phyloP scores from a whole-genome alignment of 2,797 vertebrate species.

The Ara ararauna region DNA sequence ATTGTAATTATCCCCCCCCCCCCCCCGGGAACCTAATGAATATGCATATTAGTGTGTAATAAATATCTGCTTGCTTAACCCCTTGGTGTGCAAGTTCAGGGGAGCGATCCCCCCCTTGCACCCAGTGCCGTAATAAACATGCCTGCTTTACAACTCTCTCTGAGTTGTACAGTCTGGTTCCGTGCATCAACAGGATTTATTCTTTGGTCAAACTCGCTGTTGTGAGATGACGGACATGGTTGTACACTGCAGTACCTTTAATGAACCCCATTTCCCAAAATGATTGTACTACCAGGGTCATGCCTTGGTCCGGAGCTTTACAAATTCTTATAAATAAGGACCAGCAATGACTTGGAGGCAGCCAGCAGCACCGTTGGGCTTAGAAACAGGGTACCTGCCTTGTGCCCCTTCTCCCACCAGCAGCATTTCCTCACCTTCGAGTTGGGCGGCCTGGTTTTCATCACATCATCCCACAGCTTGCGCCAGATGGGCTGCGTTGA shows the following conservation, averaged over 20 bases:
- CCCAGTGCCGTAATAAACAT: no score
- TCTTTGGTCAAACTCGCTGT: neutral
- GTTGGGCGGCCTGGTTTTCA: slow-evolving; percentile 81
- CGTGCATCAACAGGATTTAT: neutral
- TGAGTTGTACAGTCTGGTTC: no score
- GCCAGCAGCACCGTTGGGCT: neutral
- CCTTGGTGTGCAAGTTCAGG: no score
- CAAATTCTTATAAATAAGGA: rapidly evolving
- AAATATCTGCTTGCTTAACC: no score
- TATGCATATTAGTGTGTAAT: no score
- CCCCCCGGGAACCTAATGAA: no score
- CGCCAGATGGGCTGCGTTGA: slow-evolving; percentile 87
- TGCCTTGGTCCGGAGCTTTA: rapidly evolving
- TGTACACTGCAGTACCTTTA: neutral
- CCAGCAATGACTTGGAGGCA: rapidly evolving
- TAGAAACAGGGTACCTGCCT: rapidly evolving
- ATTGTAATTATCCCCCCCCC: no score
- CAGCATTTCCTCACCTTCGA: slow-evolving; percentile 75
- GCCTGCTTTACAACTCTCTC: no score
- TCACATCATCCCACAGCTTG: slow-evolving; percentile 84
- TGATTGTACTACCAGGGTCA: neutral
- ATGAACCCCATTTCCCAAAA: neutral
- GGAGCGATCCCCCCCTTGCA: no score
- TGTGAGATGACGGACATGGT: neutral
- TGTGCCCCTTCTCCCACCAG: neutral